Percentiles rank a stretch among this genome's conserved stretches.
Conservation (phyloP, 2,113 vertebrate genomes). For the Chloropsis hardwickii region DNA sequence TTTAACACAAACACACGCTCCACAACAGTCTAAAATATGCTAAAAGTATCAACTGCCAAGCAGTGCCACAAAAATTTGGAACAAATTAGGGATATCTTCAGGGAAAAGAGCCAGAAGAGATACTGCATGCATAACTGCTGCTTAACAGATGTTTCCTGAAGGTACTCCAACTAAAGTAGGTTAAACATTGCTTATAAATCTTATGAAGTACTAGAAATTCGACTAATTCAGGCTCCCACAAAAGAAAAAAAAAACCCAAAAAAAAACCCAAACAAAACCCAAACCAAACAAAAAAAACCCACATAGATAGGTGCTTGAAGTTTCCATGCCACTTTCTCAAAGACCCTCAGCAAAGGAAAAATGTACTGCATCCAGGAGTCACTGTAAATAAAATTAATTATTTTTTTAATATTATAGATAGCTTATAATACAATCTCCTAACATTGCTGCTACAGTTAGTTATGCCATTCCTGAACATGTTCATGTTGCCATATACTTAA, state of each 20-base stretch:
- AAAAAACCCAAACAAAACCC: not conserved
- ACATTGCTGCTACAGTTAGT: not conserved
- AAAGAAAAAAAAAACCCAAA: not conserved
- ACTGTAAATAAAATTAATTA: not conserved
- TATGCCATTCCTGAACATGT: not conserved
- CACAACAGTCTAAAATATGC: not conserved
- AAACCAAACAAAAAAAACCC: not conserved
- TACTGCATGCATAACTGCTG: not conserved
- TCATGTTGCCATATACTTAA: not conserved
- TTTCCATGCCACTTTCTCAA: not conserved
- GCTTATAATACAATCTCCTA: not conserved
- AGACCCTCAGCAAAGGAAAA: not conserved
- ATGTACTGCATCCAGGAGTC: not conserved
- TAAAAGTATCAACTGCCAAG: not conserved
- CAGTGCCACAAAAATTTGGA: not conserved
- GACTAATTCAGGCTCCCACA: not conserved
- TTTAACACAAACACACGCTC: not conserved
- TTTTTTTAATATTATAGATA: not conserved
- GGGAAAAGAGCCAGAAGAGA: not conserved
- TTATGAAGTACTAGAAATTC: not conserved
- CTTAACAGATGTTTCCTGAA: not conserved
- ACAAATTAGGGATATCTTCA: not conserved
- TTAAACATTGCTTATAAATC: not conserved
- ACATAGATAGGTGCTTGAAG: not conserved
- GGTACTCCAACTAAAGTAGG: not conserved